These are phyloP conservation scores for Trogon surrucura DNA, from an alignment of 2,113 vertebrate species.

Conservation along the genomic window DNA sequence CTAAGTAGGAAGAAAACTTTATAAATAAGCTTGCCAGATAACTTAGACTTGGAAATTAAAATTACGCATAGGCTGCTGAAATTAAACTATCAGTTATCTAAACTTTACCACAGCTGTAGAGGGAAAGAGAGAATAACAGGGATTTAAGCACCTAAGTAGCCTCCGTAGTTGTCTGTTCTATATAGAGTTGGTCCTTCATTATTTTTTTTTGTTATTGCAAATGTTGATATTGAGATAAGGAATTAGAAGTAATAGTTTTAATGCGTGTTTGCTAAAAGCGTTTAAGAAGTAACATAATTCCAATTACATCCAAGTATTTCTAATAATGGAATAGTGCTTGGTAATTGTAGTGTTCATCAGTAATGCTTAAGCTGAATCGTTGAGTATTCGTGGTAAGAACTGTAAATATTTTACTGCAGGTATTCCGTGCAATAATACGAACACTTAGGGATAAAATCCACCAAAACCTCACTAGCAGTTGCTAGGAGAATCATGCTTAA, in stretches of 20 bases:
- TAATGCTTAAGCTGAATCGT: not conserved
- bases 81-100: rapidly evolving
- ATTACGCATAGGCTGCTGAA: not conserved
- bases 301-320: not conserved
- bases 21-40: not conserved
- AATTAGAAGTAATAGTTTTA: not conserved
- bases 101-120: not conserved
- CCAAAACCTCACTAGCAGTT: not conserved
- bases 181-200: not conserved
- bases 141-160: not conserved
- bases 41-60: not conserved
- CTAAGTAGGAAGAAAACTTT: not conserved
- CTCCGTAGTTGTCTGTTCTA: not conserved
- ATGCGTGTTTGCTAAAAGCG: not conserved
- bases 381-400: not conserved
- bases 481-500: not conserved
- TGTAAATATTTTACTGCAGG: not conserved
- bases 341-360: not conserved
- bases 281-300: not conserved
- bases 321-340: not conserved
- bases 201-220: not conserved
- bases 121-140: not conserved
- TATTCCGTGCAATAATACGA: not conserved
- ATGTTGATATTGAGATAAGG: not conserved
- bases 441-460: not conserved